Conservation (phyloP, 2,797 vertebrate genomes). For the Halcyon badia region DNA sequence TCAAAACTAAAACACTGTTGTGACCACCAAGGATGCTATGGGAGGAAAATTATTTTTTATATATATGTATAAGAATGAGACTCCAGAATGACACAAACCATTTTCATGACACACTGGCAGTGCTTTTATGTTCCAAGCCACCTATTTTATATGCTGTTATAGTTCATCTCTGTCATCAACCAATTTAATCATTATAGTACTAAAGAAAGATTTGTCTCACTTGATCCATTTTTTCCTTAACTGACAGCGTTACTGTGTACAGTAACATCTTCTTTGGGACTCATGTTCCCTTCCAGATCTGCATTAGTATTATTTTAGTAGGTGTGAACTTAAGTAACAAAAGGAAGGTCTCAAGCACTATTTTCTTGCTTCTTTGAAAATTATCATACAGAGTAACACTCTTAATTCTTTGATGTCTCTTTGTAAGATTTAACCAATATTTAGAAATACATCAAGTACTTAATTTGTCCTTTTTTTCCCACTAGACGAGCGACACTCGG, state of each 20-base stretch:
- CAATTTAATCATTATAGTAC: constrained; percentile 1
- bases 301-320: not conserved
- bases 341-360: not conserved
- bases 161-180: not conserved
- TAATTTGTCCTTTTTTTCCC: not conserved
- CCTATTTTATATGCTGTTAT: not conserved
- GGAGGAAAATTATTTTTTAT: not conserved
- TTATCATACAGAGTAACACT: not conserved
- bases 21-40: not conserved
- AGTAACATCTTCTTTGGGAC: not conserved
- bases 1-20: not conserved
- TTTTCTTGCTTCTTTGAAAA: not conserved
- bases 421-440: not conserved
- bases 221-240: not conserved
- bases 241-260: not conserved
- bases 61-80: not conserved
- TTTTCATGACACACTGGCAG: not conserved
- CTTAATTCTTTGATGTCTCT: not conserved
- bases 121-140: not conserved
- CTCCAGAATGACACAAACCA: not conserved
- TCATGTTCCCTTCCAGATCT: not conserved
- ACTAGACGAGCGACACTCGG: not conserved
- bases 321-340: not conserved
- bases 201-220: not conserved
- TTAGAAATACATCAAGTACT: not conserved